phyloP scores from a whole-genome alignment of 1,140 invertebrate species.

The Trichonephila inaurata region DNA sequence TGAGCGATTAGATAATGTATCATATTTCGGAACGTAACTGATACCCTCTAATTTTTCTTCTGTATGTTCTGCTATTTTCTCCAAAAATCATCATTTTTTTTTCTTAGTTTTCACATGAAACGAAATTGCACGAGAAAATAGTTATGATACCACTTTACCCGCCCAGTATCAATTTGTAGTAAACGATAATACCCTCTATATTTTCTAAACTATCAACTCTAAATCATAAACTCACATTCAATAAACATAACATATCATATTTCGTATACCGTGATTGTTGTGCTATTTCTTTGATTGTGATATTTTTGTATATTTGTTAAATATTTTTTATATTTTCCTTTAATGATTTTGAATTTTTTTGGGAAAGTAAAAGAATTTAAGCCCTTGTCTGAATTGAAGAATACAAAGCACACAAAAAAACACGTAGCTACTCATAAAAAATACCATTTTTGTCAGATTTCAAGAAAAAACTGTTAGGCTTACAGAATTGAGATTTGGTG shows the following conservation, averaged over 20 bases:
- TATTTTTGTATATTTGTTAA: no score
- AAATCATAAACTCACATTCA: no score
- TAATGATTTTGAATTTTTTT: no score
- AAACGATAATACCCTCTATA: neutral
- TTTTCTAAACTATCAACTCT: neutral
- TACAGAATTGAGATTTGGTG: no score
- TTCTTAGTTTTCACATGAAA: neutral
- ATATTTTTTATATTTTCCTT: neutral
- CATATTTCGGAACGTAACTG: constrained; percentile 8
- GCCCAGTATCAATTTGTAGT: neutral
- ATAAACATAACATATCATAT: no score
- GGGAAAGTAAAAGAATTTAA: no score
- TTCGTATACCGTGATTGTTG: no score
- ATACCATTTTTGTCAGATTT: no score
- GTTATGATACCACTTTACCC: neutral
- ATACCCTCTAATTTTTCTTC: constrained; percentile 45
- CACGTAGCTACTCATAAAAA: no score
- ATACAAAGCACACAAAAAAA: no score
- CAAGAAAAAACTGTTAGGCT: no score
- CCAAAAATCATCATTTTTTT: neutral
- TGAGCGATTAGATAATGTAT: constrained; percentile 57
- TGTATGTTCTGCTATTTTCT: neutral
- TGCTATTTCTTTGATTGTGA: neutral
- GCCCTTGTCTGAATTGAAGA: no score
- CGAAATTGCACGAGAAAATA: neutral